Evolutionary conservation across 2,797 vertebrate genomes (phyloP), one percentile per base, ranked within the genome.

Genomic region (Myotis planiceps): DNA sequence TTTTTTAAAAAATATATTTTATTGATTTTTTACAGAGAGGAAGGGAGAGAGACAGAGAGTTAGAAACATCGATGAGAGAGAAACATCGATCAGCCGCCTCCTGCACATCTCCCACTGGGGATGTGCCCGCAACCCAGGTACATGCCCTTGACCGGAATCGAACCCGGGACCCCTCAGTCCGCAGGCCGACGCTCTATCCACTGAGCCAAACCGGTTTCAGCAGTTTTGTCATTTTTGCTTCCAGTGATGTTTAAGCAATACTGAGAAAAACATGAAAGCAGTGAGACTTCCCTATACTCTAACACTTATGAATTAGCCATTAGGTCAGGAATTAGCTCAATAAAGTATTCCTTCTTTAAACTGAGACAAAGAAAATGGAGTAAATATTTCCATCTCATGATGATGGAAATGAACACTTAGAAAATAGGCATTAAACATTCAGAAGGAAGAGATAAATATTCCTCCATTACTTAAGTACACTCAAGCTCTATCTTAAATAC

Each of bases 311-410:
- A 87, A 74, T 87, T 88, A 89, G 60, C 55, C 47, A 34, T 82
- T 82, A 55, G 51, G 25, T 82, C 15, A 68, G 23, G 45, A 90
- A 79, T 90, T 49, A 82, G 10, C 51, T 85, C 23, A 37, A 29
- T 85, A 18, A 82, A 84, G 51, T 90, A 55, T 49, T 16, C 27
- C 60, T 47, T 82, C 75, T 74, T 74, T 76, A 95, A 89, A 74
- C 25, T 51, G 55, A 95, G 47, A 78, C 25, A 39, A 75, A 93
- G 88, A 49, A 89, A 88, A n/a, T 45, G 19, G 34, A 81, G n/a
- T 75, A 91, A 66, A 39, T 79, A 92, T 85, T 93, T 88, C 78
- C 75, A 2, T 78, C 51, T 84, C 27, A 27, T 49, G 49, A 12
- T 81, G 60, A 86, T 65, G 6, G 34, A 37, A 85, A 53, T 63